phyloP scores from a whole-genome alignment of 2,113 vertebrate genomes.

The Pelecanus crispus region DNA sequence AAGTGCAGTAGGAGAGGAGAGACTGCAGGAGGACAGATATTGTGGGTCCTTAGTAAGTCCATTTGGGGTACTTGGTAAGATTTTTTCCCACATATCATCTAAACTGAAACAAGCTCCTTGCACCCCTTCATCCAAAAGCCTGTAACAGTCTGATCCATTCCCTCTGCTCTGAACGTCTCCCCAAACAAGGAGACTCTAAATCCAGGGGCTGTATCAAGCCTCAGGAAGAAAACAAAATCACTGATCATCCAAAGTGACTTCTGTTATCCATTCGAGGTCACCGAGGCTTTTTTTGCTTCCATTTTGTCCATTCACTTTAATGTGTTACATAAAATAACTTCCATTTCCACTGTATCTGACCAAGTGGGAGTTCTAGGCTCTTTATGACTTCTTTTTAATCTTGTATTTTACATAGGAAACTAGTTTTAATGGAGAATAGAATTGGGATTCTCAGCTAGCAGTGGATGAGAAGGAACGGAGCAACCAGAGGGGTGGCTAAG shows the following conservation, averaged over 20 bases:
- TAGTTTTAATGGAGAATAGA: background rate
- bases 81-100: background rate
- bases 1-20: background rate
- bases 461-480: background rate
- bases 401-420: background rate
- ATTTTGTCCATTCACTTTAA: background rate
- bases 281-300: background rate
- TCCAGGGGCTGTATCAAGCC: background rate
- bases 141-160: fast-evolving
- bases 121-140: background rate
- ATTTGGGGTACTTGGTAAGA: background rate
- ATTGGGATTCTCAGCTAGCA: background rate
- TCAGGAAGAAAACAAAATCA: background rate
- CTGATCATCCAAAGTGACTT: background rate
- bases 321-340: background rate
- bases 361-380: background rate
- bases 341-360: background rate
- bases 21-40: background rate
- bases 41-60: background rate
- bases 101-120: background rate
- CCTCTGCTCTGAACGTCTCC: background rate
- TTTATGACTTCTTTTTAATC: background rate
- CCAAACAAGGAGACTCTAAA: background rate
- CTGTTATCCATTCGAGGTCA: background rate
- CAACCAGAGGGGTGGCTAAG: background rate